phyloP scores from a whole-genome alignment of 1,140 invertebrate species.

The Popillia japonica region DNA sequence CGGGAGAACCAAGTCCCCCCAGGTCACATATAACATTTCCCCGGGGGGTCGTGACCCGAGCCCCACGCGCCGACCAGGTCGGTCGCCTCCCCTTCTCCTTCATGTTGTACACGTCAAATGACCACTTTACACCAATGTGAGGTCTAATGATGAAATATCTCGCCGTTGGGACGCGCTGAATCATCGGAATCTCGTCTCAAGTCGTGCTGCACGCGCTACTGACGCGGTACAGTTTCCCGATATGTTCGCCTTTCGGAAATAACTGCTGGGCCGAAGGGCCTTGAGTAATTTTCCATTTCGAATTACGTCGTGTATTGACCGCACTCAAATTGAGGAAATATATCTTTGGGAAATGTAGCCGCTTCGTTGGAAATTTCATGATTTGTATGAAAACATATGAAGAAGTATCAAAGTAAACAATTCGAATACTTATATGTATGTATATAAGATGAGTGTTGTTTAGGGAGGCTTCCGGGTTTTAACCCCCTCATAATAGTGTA shows the following conservation, averaged over 20 bases:
- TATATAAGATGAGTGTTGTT: too few relatives aligned
- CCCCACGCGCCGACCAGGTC: constrained; percentile 37
- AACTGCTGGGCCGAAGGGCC: not conserved
- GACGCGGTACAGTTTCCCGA: not conserved
- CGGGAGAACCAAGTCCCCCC: constrained; percentile 39
- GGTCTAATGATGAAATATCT: constrained; percentile 62
- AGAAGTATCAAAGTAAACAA: too few relatives aligned
- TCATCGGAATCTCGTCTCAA: constrained; percentile 49
- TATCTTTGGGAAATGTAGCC: not conserved
- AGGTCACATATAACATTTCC: constrained; percentile 49
- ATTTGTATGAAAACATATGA: not conserved
- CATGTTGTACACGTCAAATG: constrained; percentile 60
- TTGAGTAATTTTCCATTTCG: constrained; percentile 23
- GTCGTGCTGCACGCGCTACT: constrained; percentile 12
- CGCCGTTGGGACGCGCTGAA: constrained; percentile 55
- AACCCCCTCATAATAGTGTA: too few relatives aligned
- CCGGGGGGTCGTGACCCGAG: constrained; percentile 44
- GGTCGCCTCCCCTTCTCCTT: constrained; percentile 42
- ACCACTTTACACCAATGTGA: constrained; percentile 61
- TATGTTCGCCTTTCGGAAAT: constrained; percentile 8
- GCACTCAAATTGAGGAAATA: not conserved
- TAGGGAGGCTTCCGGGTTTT: too few relatives aligned
- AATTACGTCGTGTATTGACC: constrained; percentile 4
- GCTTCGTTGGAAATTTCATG: not conserved
- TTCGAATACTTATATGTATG: too few relatives aligned